Evolutionary conservation across 1,140 invertebrate species (phyloP).

Genomic region (Brachionus sp.): DNA sequence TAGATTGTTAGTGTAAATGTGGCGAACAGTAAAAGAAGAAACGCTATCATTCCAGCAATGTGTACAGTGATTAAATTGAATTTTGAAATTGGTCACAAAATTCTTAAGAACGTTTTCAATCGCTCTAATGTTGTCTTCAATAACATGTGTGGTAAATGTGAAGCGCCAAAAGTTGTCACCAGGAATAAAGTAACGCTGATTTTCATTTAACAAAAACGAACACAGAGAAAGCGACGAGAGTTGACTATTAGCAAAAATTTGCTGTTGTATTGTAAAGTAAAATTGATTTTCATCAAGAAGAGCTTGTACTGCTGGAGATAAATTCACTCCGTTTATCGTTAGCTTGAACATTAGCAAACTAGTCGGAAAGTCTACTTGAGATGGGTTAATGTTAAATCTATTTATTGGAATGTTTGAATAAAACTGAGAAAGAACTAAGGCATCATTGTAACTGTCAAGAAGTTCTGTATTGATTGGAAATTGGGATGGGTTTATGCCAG

Average conservation of each 20-base stretch:
- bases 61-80: background rate
- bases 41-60: background rate
- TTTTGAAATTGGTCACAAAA: background rate
- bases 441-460: background rate
- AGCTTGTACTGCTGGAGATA: background rate
- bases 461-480: background rate
- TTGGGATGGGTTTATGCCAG: background rate
- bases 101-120: background rate
- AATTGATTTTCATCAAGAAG: conserved; percentile 8
- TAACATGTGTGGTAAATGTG: background rate
- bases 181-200: background rate
- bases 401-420: background rate
- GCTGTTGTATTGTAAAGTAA: background rate
- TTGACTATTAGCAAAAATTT: background rate
- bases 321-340: background rate
- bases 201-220: conserved; percentile 16
- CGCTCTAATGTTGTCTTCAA: background rate
- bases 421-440: conserved; percentile 6
- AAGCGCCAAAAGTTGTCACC: background rate
- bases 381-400: conserved; percentile 4
- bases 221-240: background rate
- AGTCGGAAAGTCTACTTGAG: background rate
- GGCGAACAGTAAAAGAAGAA: background rate
- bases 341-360: background rate
- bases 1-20: background rate